Conservation (phyloP, 1,140 invertebrate species). For the Bombus balteatus region DNA sequence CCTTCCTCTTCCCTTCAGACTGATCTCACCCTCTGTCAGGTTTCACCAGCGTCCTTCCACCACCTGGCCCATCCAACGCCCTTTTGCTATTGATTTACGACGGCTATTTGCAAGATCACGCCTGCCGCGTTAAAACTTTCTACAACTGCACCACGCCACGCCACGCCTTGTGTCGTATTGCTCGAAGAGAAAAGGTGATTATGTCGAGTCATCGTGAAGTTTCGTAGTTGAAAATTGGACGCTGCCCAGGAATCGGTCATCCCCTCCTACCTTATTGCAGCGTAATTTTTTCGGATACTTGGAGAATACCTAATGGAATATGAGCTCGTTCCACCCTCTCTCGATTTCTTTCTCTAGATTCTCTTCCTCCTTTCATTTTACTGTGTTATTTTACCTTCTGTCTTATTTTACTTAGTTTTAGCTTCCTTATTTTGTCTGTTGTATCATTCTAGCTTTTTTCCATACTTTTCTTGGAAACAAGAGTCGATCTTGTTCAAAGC, state of each 20-base stretch:
- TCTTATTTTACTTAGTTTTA: background rate
- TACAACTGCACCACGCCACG: constrained; percentile 66
- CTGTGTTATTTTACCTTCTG: background rate
- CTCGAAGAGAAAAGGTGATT: constrained; percentile 51
- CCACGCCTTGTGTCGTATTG: constrained; percentile 66
- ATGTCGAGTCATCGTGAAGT: constrained; percentile 63
- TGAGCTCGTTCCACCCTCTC: background rate
- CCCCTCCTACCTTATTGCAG: constrained; percentile 30
- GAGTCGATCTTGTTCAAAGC: constrained; percentile 6
- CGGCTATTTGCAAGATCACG: constrained; percentile 80
- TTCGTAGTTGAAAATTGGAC: constrained; percentile 55
- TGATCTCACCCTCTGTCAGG: constrained; percentile 10
- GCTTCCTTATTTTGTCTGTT: background rate
- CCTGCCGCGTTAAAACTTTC: constrained; percentile 77
- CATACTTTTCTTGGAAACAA: background rate
- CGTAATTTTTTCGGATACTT: constrained; percentile 24
- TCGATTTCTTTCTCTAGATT: background rate
- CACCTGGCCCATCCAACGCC: constrained; percentile 48
- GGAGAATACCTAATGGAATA: constrained; percentile 40
- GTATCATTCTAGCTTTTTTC: background rate
- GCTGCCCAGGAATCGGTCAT: constrained; percentile 42
- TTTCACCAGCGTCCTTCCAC: constrained; percentile 22
- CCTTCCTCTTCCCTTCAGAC: constrained; percentile 41
- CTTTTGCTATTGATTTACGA: constrained; percentile 78
- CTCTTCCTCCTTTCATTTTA: background rate